These are phyloP conservation scores for Scomber japonicus DNA, from an alignment of 2,113 vertebrate genomes.

Conservation along the genomic window DNA sequence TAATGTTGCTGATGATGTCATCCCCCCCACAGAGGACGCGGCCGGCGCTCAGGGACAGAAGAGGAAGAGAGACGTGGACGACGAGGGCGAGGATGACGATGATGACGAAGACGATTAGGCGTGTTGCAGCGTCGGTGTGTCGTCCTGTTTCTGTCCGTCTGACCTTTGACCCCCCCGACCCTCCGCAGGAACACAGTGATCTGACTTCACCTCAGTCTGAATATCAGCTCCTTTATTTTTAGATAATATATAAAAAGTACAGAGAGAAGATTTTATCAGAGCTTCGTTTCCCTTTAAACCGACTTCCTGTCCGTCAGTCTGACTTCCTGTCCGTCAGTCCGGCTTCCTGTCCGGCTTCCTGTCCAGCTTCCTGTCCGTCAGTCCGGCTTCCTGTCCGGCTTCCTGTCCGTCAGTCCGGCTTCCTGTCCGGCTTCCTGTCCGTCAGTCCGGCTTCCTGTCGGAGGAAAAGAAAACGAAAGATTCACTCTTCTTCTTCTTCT, in stretches of 20 bases:
- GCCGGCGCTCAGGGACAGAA: slow-evolving; percentile 62
- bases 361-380: no score
- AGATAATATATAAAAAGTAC: slow-evolving; percentile 55
- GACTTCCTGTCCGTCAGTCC: no score
- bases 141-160: slow-evolving; percentile 39
- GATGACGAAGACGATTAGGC: slow-evolving; percentile 71
- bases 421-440: no score
- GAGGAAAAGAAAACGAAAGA: no score
- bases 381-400: no score
- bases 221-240: slow-evolving; percentile 60
- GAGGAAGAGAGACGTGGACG: slow-evolving; percentile 75
- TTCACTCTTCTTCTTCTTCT: no score
- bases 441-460: no score
- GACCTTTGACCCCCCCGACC: slow-evolving; percentile 11
- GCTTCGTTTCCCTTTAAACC: not conserved
- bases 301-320: no score
- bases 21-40: slow-evolving; percentile 53
- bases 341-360: no score
- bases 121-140: not conserved
- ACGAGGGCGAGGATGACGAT: slow-evolving; percentile 74
- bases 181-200: slow-evolving; percentile 5
- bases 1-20: no score
- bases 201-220: slow-evolving; percentile 48
- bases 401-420: no score
- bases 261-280: slow-evolving; percentile 55